Evolutionary conservation across 2,888 invertebrate species (phyloP).

Genomic region (Agrenia bidenticulata): DNA sequence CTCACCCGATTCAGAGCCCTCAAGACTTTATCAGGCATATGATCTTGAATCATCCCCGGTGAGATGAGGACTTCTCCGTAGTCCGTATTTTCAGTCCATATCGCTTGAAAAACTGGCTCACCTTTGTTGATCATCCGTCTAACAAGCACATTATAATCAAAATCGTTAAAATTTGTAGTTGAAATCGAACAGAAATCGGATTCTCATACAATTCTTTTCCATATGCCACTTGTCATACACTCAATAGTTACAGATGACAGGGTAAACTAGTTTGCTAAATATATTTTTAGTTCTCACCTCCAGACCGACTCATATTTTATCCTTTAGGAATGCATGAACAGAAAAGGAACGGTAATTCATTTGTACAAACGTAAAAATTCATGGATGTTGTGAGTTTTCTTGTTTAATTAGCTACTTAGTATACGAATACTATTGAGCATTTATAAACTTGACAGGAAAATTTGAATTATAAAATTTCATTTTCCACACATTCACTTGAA

Average conservation of each 20-base stretch:
- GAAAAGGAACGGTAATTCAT: background rate
- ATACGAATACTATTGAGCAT: too few relatives aligned
- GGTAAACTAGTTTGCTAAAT: too few relatives aligned
- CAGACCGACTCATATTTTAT: slow-evolving; percentile 52
- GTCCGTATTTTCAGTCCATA: slow-evolving; percentile 80
- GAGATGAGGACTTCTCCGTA: slow-evolving; percentile 86
- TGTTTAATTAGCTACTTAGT: too few relatives aligned
- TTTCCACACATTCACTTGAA: background rate
- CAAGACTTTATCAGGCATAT: slow-evolving; percentile 84
- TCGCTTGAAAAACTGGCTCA: slow-evolving; percentile 81
- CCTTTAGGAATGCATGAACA: slow-evolving; percentile 33
- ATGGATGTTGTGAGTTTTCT: too few relatives aligned
- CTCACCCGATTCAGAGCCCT: slow-evolving; percentile 81
- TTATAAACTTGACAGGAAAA: background rate
- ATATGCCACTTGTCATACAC: too few relatives aligned
- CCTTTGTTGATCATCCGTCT: slow-evolving; percentile 67
- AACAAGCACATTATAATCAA: too few relatives aligned
- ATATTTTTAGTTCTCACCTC: slow-evolving; percentile 40
- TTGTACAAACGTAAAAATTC: too few relatives aligned
- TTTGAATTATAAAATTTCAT: background rate
- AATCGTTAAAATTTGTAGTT: too few relatives aligned
- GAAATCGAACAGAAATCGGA: too few relatives aligned
- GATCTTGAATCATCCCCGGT: slow-evolving; percentile 69
- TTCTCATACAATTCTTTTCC: too few relatives aligned
- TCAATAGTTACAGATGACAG: too few relatives aligned